Conservation (phyloP, 2,888 invertebrate species). For the Troides helena region DNA sequence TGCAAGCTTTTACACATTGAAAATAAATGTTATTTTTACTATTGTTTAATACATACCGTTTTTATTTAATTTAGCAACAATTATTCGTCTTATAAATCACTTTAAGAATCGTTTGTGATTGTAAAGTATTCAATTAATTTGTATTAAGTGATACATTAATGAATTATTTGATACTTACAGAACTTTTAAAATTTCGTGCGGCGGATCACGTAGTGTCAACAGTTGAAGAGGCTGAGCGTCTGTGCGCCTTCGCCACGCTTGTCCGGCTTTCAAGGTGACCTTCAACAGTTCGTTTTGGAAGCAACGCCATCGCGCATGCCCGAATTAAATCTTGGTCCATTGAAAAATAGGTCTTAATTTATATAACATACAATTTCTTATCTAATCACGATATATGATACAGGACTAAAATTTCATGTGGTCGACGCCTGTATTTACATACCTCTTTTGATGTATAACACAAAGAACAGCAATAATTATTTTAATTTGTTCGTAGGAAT, state of each 20-base stretch:
- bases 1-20: too few species aligned
- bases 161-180: conserved; percentile 34
- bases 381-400: conserved; percentile 35
- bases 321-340: conserved; percentile 41
- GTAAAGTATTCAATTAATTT: background rate
- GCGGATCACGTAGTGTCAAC: conserved; percentile 45
- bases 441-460: background rate
- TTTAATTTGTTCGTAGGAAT: too few species aligned
- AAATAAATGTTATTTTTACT: too few species aligned
- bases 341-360: conserved; percentile 46
- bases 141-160: background rate
- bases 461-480: background rate
- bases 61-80: background rate
- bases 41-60: too few species aligned
- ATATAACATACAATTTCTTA: conserved; percentile 36
- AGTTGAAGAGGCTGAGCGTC: conserved; percentile 34
- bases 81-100: background rate
- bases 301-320: conserved; percentile 66
- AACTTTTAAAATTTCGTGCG: conserved; percentile 40
- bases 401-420: conserved; percentile 45
- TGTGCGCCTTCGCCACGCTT: conserved; percentile 35
- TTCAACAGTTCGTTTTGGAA: conserved; percentile 60
- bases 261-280: conserved; percentile 65
- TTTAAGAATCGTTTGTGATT: background rate
- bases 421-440: conserved; percentile 6